Conservation (phyloP, 2,888 invertebrate genomes). For the Eupithecia subfuscata region DNA sequence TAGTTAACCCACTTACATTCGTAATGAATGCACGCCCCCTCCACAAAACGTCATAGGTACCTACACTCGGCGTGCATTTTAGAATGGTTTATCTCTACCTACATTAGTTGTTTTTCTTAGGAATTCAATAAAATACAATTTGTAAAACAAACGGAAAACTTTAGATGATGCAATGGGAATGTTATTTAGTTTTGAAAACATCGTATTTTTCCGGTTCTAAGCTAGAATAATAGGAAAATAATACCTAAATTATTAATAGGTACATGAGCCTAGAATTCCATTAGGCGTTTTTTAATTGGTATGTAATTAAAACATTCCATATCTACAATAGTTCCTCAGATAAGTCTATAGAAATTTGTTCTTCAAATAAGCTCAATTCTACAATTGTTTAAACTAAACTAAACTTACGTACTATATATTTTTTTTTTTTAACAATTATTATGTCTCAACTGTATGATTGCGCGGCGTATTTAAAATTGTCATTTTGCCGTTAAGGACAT, state of each 20-base stretch:
- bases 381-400: too few species aligned
- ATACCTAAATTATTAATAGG: constrained; percentile 3
- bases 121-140: constrained; percentile 8
- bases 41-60: too few species aligned
- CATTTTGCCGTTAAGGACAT: too few species aligned
- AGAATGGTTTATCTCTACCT: too few species aligned
- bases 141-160: constrained; percentile 10
- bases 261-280: neutral
- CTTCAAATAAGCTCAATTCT: too few species aligned
- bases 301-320: neutral
- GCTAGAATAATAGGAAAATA: constrained; percentile 28
- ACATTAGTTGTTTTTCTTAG: neutral
- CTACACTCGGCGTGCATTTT: too few species aligned
- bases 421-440: too few species aligned
- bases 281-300: neutral
- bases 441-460: too few species aligned
- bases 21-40: too few species aligned
- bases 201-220: constrained; percentile 33
- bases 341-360: neutral
- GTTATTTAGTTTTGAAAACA: constrained; percentile 36
- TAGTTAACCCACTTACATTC: too few species aligned
- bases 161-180: constrained; percentile 1
- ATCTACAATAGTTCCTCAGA: neutral
- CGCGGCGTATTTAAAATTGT: too few species aligned
- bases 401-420: too few species aligned